Base-by-base conservation (phyloP, 2,797 vertebrate species). In the Clamator glandarius region DNA sequence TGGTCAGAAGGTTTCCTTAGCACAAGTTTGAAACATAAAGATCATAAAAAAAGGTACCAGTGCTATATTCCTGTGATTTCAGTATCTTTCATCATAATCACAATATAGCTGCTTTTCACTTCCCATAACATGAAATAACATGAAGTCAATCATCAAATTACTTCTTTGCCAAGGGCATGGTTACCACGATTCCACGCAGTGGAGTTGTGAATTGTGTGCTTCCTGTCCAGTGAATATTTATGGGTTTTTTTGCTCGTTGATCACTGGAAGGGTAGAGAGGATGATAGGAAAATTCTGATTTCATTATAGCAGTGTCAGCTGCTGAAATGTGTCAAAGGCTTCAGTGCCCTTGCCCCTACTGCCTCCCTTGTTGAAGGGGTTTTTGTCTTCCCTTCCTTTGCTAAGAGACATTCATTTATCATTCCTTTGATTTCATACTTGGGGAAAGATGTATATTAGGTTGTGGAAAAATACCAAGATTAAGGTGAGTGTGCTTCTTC, bases 131-230 rank as follows among this genome's bases (percentile, higher is more conserved):
- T 21, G 31, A 87, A 76, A 41, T 59, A 82, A 41, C 39, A 29
- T 44, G 11, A 80, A 67, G 28, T 75, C 36, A 92, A 92, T 57
- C 4, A 29, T 63, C 8, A 48, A 29, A 25, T 81, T 52, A 42
- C 24, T 95, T 16, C 68, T 85, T 68, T 68, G 36, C 58, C 26
- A 46, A 9, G 48, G 74, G 36, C 15, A 4, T 19, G 33, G 63
- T 86, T 72, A 54, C 35, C 2, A 1, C 55, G 21, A 48, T 73
- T 66, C 35, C 35, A 81, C 39, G 39, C 41, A 76, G 50, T 24
- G 14, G 35, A 78, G 13, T 39, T 0, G 0, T 36, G 50, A 78
- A 61, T 6, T 25, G 9, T 67, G 44, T 3, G 1, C 77, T 87
- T 74, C 19, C 57, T 85, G 9, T 55, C 41, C 52, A 57, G 0